phyloP scores from a whole-genome alignment of 2,797 vertebrate genomes.

The Sarcophilus harrisii region DNA sequence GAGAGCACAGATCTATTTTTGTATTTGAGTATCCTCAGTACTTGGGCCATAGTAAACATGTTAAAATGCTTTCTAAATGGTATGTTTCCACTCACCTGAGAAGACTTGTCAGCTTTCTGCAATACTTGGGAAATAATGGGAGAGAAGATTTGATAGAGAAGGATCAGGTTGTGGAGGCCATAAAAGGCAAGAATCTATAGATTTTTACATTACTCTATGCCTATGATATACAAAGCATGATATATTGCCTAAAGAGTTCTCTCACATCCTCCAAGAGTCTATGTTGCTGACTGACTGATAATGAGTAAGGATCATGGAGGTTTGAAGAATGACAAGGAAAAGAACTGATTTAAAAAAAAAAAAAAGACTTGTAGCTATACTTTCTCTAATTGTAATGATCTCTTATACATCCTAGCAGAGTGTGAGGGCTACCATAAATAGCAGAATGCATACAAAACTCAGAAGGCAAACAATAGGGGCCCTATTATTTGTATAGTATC shows the following conservation, averaged over 20 bases:
- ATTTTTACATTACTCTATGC: background rate
- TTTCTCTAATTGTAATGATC: background rate
- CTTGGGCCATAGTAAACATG: background rate
- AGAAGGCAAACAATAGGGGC: background rate
- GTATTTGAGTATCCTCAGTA: background rate
- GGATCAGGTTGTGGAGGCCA: background rate
- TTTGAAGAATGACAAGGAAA: background rate
- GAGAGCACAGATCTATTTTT: background rate
- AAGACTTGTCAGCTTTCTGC: background rate
- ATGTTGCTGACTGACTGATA: background rate
- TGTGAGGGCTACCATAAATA: background rate
- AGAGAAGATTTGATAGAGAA: background rate
- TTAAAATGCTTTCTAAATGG: background rate
- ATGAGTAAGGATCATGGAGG: background rate
- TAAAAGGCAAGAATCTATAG: background rate
- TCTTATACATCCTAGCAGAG: background rate
- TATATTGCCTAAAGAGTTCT: background rate
- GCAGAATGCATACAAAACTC: background rate
- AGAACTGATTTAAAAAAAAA: too few relatives aligned
- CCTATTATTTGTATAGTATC: background rate
- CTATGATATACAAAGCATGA: background rate
- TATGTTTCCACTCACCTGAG: background rate
- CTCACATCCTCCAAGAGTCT: background rate
- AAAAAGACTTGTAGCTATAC: background rate
- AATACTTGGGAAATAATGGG: background rate